Percentiles rank a stretch among this genome's conserved stretches.
Conservation (phyloP, 2,888 invertebrate genomes). For the Hartigia nigra region DNA sequence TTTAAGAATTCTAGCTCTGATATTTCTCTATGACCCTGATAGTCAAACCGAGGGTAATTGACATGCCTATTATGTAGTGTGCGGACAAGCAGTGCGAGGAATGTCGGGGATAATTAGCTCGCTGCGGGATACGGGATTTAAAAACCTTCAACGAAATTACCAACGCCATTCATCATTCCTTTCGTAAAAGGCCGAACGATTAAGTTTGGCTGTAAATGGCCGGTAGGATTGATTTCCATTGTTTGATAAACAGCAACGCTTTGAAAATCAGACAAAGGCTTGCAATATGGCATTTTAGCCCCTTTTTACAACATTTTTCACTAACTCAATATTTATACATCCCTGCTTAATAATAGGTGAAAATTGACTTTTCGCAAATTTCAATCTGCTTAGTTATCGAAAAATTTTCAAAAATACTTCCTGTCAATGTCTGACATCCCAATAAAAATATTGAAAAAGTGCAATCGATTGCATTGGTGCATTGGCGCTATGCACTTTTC, state of each 20-base stretch:
- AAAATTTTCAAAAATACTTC: background rate
- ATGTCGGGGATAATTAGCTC: conserved; percentile 31
- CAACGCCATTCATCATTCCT: background rate
- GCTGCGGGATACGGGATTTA: background rate
- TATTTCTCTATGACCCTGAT: conserved; percentile 38
- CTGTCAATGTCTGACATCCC: background rate
- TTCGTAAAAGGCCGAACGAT: background rate
- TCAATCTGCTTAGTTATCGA: background rate
- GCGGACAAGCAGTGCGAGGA: conserved; percentile 8
- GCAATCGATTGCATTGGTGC: background rate
- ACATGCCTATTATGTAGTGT: conserved; percentile 12
- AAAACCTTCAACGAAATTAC: background rate
- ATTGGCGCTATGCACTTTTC: background rate
- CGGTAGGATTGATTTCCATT: conserved; percentile 3
- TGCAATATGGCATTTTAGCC: background rate
- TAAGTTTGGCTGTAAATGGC: background rate
- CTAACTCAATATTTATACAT: background rate
- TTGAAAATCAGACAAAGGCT: background rate
- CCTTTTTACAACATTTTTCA: background rate
- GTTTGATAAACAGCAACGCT: background rate
- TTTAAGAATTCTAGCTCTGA: conserved; percentile 32
- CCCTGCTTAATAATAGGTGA: background rate
- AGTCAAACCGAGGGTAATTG: conserved; percentile 40
- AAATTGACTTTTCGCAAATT: background rate
- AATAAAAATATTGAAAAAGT: background rate